Percentiles rank a stretch among this genome's conserved stretches.
These are phyloP conservation scores for Serranus cabrilla DNA, from an alignment of 2,797 vertebrate species.

Conservation along the genomic window DNA sequence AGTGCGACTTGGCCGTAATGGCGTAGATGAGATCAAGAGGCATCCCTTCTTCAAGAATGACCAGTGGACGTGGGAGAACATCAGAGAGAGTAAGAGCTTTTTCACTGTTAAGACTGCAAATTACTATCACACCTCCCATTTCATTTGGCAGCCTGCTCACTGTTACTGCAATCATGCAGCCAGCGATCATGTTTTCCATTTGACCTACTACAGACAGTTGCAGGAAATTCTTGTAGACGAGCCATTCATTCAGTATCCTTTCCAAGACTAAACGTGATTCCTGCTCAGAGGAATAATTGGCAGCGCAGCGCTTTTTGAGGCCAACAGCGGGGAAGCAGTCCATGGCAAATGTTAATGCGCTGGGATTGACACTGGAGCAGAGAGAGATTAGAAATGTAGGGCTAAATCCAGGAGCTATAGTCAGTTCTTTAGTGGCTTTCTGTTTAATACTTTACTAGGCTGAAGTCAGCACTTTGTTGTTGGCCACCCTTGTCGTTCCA, in stretches of 20 bases:
- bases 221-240: conserved; percentile 76
- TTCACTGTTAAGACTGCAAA: neutral
- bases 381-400: conserved; percentile 66
- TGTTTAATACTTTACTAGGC: conserved; percentile 69
- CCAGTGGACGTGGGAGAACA: conserved; percentile 98
- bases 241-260: conserved; percentile 77
- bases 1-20: conserved; percentile 95
- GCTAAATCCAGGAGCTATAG: conserved; percentile 69
- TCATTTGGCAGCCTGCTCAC: conserved; percentile 37
- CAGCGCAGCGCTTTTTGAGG: conserved; percentile 58
- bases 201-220: conserved; percentile 77
- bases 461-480: conserved; percentile 72
- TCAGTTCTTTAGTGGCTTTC: conserved; percentile 70
- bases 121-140: conserved; percentile 37
- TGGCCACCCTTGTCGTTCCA: conserved; percentile 42
- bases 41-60: conserved; percentile 99
- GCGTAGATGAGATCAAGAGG: conserved; percentile 97
- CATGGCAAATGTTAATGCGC: conserved; percentile 47
- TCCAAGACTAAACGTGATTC: conserved; percentile 69
- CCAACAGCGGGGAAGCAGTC: conserved; percentile 53
- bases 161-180: conserved; percentile 44
- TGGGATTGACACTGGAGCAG: conserved; percentile 53
- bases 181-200: conserved; percentile 67
- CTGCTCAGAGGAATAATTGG: conserved; percentile 66
- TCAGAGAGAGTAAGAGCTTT: conserved; percentile 92